phyloP scores from a whole-genome alignment of 2,113 vertebrate species.

The Puffinus mauretanicus region DNA sequence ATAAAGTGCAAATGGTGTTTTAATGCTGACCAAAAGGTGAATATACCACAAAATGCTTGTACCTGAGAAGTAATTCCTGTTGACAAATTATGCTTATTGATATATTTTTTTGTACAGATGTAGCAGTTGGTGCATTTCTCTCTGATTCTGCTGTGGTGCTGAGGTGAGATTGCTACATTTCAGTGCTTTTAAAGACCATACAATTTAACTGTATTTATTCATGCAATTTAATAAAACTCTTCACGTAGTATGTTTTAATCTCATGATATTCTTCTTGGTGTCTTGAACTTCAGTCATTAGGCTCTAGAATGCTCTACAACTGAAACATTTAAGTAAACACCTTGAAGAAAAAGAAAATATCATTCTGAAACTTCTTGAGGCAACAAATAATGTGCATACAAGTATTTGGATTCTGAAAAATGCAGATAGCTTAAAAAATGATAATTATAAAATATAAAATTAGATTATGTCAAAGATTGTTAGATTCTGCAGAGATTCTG shows the following conservation, averaged over 20 bases:
- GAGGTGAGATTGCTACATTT: constrained; percentile 77
- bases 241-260: not conserved
- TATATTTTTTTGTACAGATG: constrained; percentile 76
- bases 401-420: not conserved
- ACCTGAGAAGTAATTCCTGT: constrained; percentile 30
- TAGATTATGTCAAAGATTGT: not conserved
- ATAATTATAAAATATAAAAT: not conserved
- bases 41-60: not conserved
- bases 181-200: not conserved
- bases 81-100: constrained; percentile 38
- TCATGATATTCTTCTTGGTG: not conserved
- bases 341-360: not conserved
- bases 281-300: not conserved
- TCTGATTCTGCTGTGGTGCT: constrained; percentile 89
- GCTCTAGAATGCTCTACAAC: not conserved
- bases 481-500: not conserved
- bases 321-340: not conserved
- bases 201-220: constrained; percentile 13
- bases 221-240: not conserved
- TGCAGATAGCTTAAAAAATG: not conserved
- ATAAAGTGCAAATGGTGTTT: constrained; percentile 32
- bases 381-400: not conserved
- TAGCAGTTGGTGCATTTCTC: constrained; percentile 92
- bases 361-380: not conserved
- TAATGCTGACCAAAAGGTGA: constrained; percentile 30